Evolutionary conservation across 2,113 vertebrate genomes (phyloP).

Genomic region (Phylloscopus whistleri): DNA sequence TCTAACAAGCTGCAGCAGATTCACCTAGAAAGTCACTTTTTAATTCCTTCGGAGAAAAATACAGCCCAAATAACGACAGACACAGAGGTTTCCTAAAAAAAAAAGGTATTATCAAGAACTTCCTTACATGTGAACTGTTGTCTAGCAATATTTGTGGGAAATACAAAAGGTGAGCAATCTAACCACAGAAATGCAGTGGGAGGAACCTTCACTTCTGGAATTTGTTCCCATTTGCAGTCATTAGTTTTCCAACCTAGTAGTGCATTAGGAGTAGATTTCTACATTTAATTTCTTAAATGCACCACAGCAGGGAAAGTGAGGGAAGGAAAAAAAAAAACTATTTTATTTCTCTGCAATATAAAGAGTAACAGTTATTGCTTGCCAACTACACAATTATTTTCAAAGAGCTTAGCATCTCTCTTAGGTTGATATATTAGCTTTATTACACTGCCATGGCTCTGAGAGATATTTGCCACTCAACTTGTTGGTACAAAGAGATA

Average conservation of each 20-base stretch:
- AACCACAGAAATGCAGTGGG: neutral
- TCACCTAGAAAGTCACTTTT: neutral
- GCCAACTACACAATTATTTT: constrained; percentile 29
- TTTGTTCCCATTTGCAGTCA: neutral
- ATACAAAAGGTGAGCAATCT: neutral
- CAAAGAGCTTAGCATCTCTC: constrained; percentile 31
- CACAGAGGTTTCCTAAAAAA: neutral
- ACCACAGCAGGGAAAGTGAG: neutral
- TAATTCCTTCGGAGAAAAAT: neutral
- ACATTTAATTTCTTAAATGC: constrained; percentile 44
- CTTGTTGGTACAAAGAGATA: neutral
- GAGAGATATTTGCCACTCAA: constrained; percentile 40
- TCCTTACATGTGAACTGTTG: neutral
- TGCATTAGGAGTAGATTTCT: neutral
- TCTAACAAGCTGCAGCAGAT: neutral
- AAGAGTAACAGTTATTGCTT: neutral
- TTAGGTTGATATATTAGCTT: constrained; percentile 45
- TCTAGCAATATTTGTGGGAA: neutral
- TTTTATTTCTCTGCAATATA: constrained; percentile 6
- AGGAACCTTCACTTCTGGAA: neutral
- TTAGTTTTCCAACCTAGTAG: neutral
- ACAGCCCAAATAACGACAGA: neutral
- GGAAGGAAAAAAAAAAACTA: neutral
- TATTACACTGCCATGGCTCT: constrained; percentile 47
- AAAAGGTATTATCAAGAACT: neutral